Conservation (phyloP, 53 echinoderm and acorn worm species). For the Paracentrotus lividus region DNA sequence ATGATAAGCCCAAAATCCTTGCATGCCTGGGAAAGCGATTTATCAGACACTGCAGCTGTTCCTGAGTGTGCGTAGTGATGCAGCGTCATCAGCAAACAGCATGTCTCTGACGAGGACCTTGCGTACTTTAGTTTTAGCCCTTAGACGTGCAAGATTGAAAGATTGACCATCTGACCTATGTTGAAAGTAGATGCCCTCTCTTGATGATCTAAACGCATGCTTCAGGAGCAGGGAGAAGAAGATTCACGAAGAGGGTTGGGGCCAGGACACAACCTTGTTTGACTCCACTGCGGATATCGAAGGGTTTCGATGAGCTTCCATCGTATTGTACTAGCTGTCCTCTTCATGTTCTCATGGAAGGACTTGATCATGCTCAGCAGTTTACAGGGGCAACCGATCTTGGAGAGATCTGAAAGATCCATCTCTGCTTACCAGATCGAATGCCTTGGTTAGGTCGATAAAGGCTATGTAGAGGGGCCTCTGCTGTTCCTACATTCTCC, state of each 20-base stretch:
- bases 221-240: not conserved
- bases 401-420: too few species aligned
- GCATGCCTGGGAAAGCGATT: constrained; percentile 67
- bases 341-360: constrained; percentile 13
- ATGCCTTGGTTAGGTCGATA: too few species aligned
- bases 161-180: not conserved
- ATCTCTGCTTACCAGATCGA: too few species aligned
- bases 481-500: too few species aligned
- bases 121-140: constrained; percentile 35
- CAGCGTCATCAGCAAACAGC: constrained; percentile 69
- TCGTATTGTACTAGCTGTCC: not conserved
- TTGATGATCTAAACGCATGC: not conserved
- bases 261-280: not conserved
- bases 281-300: not conserved
- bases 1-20: constrained; percentile 63
- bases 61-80: constrained; percentile 44
- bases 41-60: constrained; percentile 22
- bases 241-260: not conserved
- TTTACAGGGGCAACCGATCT: too few species aligned
- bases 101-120: constrained; percentile 52
- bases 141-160: constrained; percentile 36
- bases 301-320: not conserved
- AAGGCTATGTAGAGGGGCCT: too few species aligned
- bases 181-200: not conserved
- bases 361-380: not conserved